phyloP scores from a whole-genome alignment of 2,113 vertebrate species.

The Paralichthys olivaceus region DNA sequence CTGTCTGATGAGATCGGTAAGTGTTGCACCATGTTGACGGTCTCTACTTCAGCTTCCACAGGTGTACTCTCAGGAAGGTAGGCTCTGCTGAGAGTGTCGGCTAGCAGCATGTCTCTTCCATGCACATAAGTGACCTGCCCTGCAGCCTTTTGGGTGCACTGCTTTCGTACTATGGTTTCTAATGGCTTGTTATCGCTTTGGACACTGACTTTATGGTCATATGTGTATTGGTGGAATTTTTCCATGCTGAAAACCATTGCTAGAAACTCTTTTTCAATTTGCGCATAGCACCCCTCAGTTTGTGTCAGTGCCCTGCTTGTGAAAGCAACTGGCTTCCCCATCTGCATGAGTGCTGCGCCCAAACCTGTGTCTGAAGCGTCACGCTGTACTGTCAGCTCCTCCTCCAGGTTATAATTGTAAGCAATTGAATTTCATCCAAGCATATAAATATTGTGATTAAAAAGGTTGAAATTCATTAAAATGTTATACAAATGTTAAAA shows the following conservation, averaged over 20 bases:
- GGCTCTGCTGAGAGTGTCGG: slow-evolving; percentile 9
- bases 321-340: background rate
- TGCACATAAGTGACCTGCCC: slow-evolving; percentile 14
- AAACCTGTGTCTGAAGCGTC: background rate
- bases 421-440: no score
- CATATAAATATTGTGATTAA: no score
- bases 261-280: background rate
- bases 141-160: slow-evolving; percentile 11
- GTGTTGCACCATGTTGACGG: slow-evolving; percentile 3
- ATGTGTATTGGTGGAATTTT: slow-evolving; percentile 3
- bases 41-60: background rate
- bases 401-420: background rate
- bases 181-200: slow-evolving; percentile 15
- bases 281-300: background rate
- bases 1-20: no score
- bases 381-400: background rate
- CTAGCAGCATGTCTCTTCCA: slow-evolving; percentile 13
- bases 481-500: no score
- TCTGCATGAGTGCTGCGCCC: background rate
- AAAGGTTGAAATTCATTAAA: no score
- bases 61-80: background rate
- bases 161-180: slow-evolving; percentile 2
- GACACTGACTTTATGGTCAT: background rate
- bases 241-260: background rate
- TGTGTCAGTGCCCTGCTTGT: background rate